Conservation (phyloP, 2,888 invertebrate species). For the Yponomeuta malinellus region DNA sequence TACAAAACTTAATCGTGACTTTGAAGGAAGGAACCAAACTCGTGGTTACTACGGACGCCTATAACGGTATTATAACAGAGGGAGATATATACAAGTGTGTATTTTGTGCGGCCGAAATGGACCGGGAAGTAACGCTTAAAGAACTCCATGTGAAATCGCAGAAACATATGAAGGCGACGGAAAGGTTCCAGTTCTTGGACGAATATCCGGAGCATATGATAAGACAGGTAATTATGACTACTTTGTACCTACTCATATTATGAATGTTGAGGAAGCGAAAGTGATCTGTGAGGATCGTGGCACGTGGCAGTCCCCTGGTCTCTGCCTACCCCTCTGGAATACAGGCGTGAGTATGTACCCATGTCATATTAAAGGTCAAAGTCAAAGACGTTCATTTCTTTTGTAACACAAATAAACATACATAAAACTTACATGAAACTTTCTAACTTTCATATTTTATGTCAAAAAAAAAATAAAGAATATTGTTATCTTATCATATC, state of each 20-base stretch:
- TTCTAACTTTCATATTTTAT: too few species aligned
- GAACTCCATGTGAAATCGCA: slow-evolving; percentile 36
- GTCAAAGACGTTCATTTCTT: not conserved
- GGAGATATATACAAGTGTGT: slow-evolving; percentile 42
- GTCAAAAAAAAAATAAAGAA: too few species aligned
- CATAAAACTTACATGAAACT: too few species aligned
- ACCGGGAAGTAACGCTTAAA: slow-evolving; percentile 31
- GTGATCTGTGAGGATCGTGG: too few species aligned
- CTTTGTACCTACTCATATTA: too few species aligned
- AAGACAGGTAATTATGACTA: slow-evolving; percentile 37
- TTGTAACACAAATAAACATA: too few species aligned
- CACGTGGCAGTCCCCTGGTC: too few species aligned
- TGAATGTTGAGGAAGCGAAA: too few species aligned
- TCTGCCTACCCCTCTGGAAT: too few species aligned
- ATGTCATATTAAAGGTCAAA: not conserved
- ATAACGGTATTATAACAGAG: slow-evolving; percentile 44
- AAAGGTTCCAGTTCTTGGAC: slow-evolving; percentile 38
- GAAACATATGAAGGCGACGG: slow-evolving; percentile 34
- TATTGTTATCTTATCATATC: too few species aligned
- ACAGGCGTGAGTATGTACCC: not conserved
- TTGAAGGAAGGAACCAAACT: slow-evolving; percentile 40
- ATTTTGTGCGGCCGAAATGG: slow-evolving; percentile 39
- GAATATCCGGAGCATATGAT: slow-evolving; percentile 44
- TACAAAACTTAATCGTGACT: slow-evolving; percentile 42
- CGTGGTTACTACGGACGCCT: slow-evolving; percentile 47